A percentile compares a stretch with the other conserved stretches of the same genome.
Evolutionary conservation across 2,113 vertebrate genomes (phyloP).

Genomic region (Ptychochromis oligacanthus): DNA sequence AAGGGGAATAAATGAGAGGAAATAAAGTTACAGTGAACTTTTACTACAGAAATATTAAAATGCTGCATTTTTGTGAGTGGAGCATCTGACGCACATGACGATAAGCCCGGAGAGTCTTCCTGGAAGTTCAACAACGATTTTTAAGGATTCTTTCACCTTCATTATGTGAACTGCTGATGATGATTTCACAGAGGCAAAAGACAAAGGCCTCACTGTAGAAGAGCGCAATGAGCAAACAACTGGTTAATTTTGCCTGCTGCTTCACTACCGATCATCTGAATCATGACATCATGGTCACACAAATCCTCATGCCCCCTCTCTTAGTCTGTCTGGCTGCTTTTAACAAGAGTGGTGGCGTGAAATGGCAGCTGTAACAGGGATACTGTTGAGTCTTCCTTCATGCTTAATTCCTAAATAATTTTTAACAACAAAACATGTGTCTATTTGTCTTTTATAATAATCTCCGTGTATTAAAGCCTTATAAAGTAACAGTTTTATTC

Average conservation of each 20-base stretch:
- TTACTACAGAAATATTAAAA: neutral
- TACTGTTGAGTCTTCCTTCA: neutral
- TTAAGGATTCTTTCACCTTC: neutral
- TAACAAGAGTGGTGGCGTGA: neutral
- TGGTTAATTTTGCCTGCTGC: conserved; percentile 35
- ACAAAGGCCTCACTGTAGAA: conserved; percentile 57
- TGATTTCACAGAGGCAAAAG: conserved; percentile 2
- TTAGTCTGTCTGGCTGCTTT: neutral
- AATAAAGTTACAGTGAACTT: neutral
- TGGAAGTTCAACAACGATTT: conserved; percentile 12
- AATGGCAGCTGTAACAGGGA: neutral
- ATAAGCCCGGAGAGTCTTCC: neutral
- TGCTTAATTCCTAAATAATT: neutral
- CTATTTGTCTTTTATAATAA: too few relatives aligned
- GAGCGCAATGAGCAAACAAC: neutral
- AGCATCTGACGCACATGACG: conserved; percentile 11
- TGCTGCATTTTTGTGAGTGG: neutral
- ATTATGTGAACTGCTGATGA: conserved; percentile 40
- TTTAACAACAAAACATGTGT: too few relatives aligned
- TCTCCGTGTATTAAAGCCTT: too few relatives aligned
- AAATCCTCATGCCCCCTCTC: neutral
- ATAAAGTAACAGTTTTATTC: neutral
- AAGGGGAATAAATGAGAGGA: neutral
- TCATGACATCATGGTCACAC: conserved; percentile 67
- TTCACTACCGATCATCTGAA: conserved; percentile 49